Percentiles rank a stretch among this genome's conserved stretches.
phyloP scores from a whole-genome alignment of 2,797 vertebrate species.

The Glyptemys insculpta region DNA sequence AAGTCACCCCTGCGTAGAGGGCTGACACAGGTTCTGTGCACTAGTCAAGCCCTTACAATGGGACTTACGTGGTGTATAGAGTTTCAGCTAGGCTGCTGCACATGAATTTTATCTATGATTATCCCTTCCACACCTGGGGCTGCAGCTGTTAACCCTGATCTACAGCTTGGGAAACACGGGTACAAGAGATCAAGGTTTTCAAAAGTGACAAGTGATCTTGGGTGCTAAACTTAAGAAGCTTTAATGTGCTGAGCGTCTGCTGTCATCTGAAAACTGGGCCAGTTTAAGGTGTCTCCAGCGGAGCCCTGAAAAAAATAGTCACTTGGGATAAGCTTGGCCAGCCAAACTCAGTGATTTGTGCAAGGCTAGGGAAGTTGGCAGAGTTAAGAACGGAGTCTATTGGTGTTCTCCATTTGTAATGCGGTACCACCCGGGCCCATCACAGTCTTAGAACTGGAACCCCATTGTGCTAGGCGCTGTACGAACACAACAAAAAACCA shows the following conservation, averaged over 20 bases:
- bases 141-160: not conserved
- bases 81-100: not conserved
- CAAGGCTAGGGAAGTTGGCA: not conserved
- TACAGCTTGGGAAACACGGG: not conserved
- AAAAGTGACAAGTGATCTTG: not conserved
- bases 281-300: not conserved
- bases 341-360: not conserved
- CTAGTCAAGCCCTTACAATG: not conserved
- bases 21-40: not conserved
- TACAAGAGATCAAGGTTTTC: not conserved
- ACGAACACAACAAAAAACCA: not conserved
- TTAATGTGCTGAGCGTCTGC: not conserved
- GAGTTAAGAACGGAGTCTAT: not conserved
- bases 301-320: not conserved
- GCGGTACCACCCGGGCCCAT: not conserved
- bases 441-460: not conserved
- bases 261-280: not conserved
- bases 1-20: not conserved
- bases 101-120: accelerated
- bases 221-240: not conserved
- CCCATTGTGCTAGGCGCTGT: not conserved
- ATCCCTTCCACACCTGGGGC: not conserved
- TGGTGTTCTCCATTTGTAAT: not conserved
- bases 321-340: not conserved
- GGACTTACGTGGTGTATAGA: not conserved